Evolutionary conservation across 2,113 vertebrate species (phyloP), one percentile per base, ranked within the genome.

Genomic region (Thunnus maccoyii): DNA sequence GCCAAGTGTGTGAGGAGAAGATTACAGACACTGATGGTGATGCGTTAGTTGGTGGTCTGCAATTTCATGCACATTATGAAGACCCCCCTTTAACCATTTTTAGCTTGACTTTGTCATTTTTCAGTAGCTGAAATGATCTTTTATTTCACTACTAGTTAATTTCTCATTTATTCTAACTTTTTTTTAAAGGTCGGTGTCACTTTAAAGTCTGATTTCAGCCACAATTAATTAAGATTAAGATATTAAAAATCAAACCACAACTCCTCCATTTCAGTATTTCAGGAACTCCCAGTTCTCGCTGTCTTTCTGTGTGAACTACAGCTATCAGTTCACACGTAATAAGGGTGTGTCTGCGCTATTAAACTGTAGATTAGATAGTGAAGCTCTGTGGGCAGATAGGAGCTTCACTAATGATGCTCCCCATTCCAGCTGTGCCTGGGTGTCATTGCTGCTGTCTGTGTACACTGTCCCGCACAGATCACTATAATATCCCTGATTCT

Each of bases 341-440:
- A 73, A 25, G 83, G 84, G 82, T 78, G 91, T 85, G 91, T 75
- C 81, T 3, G 51, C 13, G 55, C 64, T 80, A 87, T 90, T 86
- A 87, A 80, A 84, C 22, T 22, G 22, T 58, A 82, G 87, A 90
- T 89, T 83, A 91, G 86, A 89, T 80, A 81, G 76, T n/a, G 54
- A 50, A 47, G 60, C 54, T 52, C 48, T 27, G 61, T 36, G 75
- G 71, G 65, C 54, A 72, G 30, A 60, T 51, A 52, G 30, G 66
- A 52, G 71, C 60, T 63, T 60, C 78, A 3, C 81, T 87, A 60
- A 67, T 83, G 85, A 82, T 72, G 71, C 74, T 88, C 62, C 65
- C 67, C 75, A 51, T 14, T 62, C 15, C 4, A 5, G 55, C 67
- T 61, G 64, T 41, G 36, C 36, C 36, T 57, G 58, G 58, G 75